These are phyloP conservation scores for Trissolcus brochymenae DNA, from an alignment of 2,888 invertebrate genomes.

Conservation along the genomic window DNA sequence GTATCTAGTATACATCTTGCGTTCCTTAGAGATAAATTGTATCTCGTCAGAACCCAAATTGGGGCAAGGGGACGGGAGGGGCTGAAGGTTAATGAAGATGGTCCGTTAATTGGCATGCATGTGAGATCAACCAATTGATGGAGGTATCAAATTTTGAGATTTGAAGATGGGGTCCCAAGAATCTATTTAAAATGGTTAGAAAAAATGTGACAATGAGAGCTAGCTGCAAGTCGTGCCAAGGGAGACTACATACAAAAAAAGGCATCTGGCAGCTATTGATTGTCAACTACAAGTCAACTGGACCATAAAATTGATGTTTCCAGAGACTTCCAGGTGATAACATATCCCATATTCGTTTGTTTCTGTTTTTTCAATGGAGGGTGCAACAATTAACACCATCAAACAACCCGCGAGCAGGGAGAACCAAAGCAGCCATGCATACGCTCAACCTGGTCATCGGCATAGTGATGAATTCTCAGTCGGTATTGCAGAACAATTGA, in stretches of 20 bases:
- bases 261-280: slow-evolving; percentile 28
- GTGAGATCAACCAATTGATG: slow-evolving; percentile 28
- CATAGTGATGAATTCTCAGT: slow-evolving; percentile 16
- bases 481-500: slow-evolving; percentile 50
- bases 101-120: slow-evolving; percentile 35
- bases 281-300: slow-evolving; percentile 51
- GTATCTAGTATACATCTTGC: no score
- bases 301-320: slow-evolving; percentile 36
- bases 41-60: no score
- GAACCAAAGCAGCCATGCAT: slow-evolving; percentile 43
- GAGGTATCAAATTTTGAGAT: slow-evolving; percentile 19
- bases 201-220: slow-evolving; percentile 35
- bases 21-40: no score
- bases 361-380: not conserved
- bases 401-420: not conserved
- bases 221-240: slow-evolving; percentile 12
- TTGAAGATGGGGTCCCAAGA: slow-evolving; percentile 24
- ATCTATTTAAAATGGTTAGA: slow-evolving; percentile 7
- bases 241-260: slow-evolving; percentile 46
- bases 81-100: slow-evolving; percentile 11
- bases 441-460: slow-evolving; percentile 21
- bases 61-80: no score
- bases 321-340: slow-evolving; percentile 29
- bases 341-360: slow-evolving; percentile 2
- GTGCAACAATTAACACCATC: slow-evolving; percentile 2